Base-by-base conservation (phyloP, 1,140 invertebrate species). In the Listronotus oregonensis region DNA sequence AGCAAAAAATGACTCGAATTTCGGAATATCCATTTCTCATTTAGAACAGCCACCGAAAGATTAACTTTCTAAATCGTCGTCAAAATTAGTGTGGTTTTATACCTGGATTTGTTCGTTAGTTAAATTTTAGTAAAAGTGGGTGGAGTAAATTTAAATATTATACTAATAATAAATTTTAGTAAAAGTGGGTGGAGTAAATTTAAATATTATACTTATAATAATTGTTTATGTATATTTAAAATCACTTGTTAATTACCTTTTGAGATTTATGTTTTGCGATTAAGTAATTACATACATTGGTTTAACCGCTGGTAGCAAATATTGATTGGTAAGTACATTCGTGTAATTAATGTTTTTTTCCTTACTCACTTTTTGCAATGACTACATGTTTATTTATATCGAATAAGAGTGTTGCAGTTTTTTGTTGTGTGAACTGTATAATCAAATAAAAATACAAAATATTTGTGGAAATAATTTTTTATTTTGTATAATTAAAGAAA, bases 1-100 rank as follows among this genome's bases (percentile, higher is more conserved):
- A 66, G 64, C 66, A 74, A 74, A 74, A 74, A 74, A 73, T 72
- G 69, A 67, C 71, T 71, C 51, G 71, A 51, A 59, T 68, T 72
- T 66, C 43, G 27, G 57, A 34, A 54, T 27, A 8, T 15, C 40
- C 15, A 42, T 34, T 32, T 61, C 42, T 34, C 57, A 43, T 58
- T 51, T 43, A 59, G 55, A 61, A 57, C 59, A 32, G 34, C 50
- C 27, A 15, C 14, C 57, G 39, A 68, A 60, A 11, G 34, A 66
- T 55, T 58, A 63, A 67, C 62, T 70, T 69, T 70, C 66, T 70
- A 67, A 51, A 32, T 17, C 12, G 27, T 17, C 14, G 6, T 34
- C 42, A 9, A 37, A 10, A 47, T 71, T 68, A 63, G 62, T 71
- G 59, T 37, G 56, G 66, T 68, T 66, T 69, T 50, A 63, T 70